Conservation (phyloP, 2,113 vertebrate genomes). For the Oreochromis spilurus region DNA sequence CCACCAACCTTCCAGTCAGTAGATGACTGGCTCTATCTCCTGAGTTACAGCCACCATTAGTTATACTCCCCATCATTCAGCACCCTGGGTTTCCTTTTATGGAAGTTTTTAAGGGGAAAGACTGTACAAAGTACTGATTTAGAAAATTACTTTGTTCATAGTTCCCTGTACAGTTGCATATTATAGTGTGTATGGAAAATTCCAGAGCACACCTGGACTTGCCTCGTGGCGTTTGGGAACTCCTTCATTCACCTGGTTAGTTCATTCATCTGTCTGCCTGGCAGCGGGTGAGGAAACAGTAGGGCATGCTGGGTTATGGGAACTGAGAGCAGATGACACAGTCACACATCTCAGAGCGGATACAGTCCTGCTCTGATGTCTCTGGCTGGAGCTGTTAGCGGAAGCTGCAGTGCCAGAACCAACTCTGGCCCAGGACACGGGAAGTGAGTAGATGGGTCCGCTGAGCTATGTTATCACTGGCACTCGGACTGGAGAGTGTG, state of each 20-base stretch:
- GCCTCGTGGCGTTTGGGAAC: background rate
- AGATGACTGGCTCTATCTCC: background rate
- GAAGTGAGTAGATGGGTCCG: slow-evolving; percentile 37
- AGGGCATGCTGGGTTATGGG: slow-evolving; percentile 45
- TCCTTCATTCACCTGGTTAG: background rate
- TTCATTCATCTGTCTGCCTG: background rate
- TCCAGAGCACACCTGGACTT: background rate
- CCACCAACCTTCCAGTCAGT: background rate
- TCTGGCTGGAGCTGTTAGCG: slow-evolving; percentile 45
- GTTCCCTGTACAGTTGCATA: background rate
- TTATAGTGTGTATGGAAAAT: background rate
- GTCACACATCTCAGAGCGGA: slow-evolving; percentile 42
- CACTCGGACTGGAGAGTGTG: slow-evolving; percentile 35
- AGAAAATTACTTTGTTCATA: background rate
- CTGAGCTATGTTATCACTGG: slow-evolving; percentile 67
- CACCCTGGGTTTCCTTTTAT: background rate
- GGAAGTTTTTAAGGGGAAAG: background rate
- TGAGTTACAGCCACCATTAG: background rate
- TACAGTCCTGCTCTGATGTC: slow-evolving; percentile 39
- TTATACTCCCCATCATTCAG: background rate
- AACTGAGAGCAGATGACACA: slow-evolving; percentile 29
- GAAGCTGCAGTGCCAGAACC: slow-evolving; percentile 67
- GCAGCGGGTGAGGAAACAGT: background rate
- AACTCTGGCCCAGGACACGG: slow-evolving; percentile 59
- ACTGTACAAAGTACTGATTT: background rate